phyloP scores from a whole-genome alignment of 2,113 vertebrate genomes.

The Tylochromis polylepis region DNA sequence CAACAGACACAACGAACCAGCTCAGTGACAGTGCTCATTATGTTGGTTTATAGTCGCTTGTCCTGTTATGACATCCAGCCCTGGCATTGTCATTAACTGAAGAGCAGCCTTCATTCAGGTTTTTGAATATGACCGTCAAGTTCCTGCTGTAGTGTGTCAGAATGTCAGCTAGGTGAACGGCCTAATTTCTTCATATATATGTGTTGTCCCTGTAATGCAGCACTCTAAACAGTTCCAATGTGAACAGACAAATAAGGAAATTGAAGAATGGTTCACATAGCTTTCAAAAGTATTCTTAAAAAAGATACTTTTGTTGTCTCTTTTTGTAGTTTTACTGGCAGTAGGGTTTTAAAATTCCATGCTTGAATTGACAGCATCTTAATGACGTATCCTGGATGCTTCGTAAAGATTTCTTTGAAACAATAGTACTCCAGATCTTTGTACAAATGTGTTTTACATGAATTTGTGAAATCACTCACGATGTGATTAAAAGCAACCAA shows the following conservation, averaged over 20 bases:
- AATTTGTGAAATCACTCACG: not conserved
- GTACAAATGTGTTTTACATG: not conserved
- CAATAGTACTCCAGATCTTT: not conserved
- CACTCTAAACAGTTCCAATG: too few species aligned
- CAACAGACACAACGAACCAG: not conserved
- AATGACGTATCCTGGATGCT: not conserved
- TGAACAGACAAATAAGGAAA: too few species aligned
- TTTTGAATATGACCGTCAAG: not conserved
- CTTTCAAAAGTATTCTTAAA: too few species aligned
- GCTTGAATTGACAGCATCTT: not conserved
- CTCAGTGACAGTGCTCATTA: not conserved
- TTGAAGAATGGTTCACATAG: too few species aligned
- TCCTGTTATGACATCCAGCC: not conserved
- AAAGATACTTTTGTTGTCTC: not conserved
- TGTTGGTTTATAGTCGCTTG: not conserved
- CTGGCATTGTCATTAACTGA: not conserved
- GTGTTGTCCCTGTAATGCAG: not conserved
- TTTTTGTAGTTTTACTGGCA: not conserved
- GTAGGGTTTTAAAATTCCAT: not conserved
- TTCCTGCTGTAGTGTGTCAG: not conserved
- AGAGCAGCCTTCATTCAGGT: not conserved
- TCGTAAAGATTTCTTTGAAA: not conserved
- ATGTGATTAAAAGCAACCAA: not conserved
- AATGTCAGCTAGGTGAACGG: accelerated
- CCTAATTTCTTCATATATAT: not conserved